phyloP scores from a whole-genome alignment of 1,140 invertebrate species.

The Alviniconcha marisindica region DNA sequence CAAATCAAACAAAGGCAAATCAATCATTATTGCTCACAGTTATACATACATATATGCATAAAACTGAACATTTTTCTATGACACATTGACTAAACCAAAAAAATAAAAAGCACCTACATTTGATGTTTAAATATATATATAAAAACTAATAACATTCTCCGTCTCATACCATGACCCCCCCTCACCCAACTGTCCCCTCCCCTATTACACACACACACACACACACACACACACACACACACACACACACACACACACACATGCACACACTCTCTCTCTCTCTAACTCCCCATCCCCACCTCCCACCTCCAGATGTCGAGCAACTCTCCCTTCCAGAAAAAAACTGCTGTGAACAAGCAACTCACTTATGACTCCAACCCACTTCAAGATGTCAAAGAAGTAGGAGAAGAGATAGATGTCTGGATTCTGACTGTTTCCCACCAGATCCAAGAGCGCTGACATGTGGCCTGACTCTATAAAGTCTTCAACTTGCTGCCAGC shows the following conservation, averaged over 20 bases:
- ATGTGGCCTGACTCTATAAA: neutral
- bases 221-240: no score
- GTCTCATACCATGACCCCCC: no score
- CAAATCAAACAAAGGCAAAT: neutral
- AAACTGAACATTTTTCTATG: no score
- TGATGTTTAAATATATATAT: no score
- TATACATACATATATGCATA: no score
- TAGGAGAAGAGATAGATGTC: conserved; percentile 91
- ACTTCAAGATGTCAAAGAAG: conserved; percentile 93
- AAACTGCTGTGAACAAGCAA: neutral
- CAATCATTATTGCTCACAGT: no score
- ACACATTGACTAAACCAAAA: no score
- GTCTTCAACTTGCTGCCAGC: conserved; percentile 10
- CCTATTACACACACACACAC: no score
- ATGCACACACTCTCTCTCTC: neutral
- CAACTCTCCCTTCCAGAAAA: neutral
- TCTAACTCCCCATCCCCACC: no score
- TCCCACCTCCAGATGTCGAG: neutral
- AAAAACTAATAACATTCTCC: no score
- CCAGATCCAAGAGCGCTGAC: neutral
- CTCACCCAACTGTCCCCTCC: no score
- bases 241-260: conserved; percentile 5
- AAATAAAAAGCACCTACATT: no score
- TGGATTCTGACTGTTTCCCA: conserved; percentile 78
- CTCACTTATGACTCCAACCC: conserved; percentile 85